Evolutionary conservation across 2,888 invertebrate species (phyloP).

Genomic region (Macaria liturata): DNA sequence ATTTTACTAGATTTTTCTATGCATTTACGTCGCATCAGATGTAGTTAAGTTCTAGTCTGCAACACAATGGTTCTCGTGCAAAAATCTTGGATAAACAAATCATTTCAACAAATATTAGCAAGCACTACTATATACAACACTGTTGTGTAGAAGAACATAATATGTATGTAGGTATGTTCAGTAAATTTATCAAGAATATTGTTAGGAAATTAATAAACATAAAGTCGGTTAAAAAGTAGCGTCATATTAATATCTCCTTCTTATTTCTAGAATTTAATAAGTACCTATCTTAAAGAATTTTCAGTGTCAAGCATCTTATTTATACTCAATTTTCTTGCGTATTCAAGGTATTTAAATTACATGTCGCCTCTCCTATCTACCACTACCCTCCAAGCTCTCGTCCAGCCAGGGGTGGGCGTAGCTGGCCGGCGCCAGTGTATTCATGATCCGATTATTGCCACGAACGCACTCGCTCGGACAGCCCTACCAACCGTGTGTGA

Average conservation of each 20-base stretch:
- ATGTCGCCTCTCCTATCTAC: background rate
- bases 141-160: background rate
- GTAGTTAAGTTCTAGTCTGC: background rate
- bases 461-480: conserved; percentile 39
- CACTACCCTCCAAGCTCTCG: conserved; percentile 1
- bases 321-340: no score
- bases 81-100: no score
- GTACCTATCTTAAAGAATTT: no score
- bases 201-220: no score
- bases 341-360: no score
- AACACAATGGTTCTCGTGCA: background rate
- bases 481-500: conserved; percentile 19
- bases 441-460: conserved; percentile 64
- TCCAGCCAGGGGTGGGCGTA: conserved; percentile 38
- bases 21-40: background rate
- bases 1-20: background rate
- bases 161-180: background rate
- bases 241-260: no score
- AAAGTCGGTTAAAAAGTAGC: no score
- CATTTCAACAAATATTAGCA: no score
- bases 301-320: no score
- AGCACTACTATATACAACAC: background rate
- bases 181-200: no score
- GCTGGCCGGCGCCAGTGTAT: conserved; percentile 48
- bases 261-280: no score